Conservation (phyloP, 1,140 invertebrate species). For the Achatina immaculata region DNA sequence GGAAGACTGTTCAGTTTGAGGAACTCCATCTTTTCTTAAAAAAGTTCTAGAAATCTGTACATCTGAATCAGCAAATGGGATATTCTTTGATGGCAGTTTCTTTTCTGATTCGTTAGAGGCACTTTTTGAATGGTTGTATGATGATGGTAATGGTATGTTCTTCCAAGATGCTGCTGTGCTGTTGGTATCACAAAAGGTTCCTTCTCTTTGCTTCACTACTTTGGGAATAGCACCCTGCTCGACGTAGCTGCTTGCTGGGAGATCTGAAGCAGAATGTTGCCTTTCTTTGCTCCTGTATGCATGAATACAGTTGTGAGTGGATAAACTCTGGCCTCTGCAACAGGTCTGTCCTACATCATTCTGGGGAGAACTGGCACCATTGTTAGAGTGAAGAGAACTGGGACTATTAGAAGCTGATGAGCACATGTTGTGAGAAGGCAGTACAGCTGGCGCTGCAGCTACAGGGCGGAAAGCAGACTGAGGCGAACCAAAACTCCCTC, state of each 20-base stretch:
- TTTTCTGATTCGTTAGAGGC: conserved; percentile 22
- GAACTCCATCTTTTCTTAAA: not conserved
- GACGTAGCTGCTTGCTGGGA: not conserved
- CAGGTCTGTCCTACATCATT: not conserved
- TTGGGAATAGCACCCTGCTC: conserved; percentile 32
- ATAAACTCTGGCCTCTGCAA: not conserved
- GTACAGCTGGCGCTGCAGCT: not conserved
- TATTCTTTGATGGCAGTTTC: conserved; percentile 25
- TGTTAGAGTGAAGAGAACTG: not conserved
- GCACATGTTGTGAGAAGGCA: not conserved
- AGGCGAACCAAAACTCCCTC: conserved; percentile 5
- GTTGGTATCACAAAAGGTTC: not conserved
- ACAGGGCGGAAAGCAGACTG: conserved; percentile 26
- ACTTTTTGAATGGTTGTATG: conserved; percentile 35
- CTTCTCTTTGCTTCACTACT: not conserved
- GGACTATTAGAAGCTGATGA: not conserved
- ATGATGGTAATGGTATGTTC: conserved; percentile 28
- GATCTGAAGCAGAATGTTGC: not conserved
- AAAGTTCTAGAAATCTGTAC: conserved; percentile 2
- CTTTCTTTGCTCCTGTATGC: not conserved
- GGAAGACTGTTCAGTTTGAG: not conserved
- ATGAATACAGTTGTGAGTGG: not conserved
- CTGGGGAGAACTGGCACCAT: not conserved
- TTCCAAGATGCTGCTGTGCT: conserved; percentile 17
- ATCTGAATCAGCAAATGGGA: conserved; percentile 25